Percentiles rank a stretch among this genome's conserved stretches.
phyloP scores from a whole-genome alignment of 2,888 invertebrate genomes.

The Tetranychus truncatus region DNA sequence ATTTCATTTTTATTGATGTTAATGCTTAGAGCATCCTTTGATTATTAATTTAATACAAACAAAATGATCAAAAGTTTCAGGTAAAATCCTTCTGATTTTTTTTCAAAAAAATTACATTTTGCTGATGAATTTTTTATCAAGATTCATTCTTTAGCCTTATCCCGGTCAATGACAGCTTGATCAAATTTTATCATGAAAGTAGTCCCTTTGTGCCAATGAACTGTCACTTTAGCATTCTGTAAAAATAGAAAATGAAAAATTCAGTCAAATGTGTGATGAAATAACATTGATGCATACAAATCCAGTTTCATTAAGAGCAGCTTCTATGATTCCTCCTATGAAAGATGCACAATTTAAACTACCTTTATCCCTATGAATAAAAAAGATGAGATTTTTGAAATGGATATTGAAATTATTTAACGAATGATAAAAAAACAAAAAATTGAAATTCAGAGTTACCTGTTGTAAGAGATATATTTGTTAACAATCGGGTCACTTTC shows the following conservation, averaged over 20 bases:
- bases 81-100: too few species aligned
- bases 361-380: slow-evolving; percentile 58
- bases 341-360: slow-evolving; percentile 96
- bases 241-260: slow-evolving; percentile 32
- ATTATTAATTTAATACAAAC: too few species aligned
- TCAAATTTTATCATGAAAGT: slow-evolving; percentile 98
- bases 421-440: background rate
- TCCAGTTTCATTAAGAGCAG: slow-evolving; percentile 76
- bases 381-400: background rate
- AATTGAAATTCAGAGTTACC: background rate
- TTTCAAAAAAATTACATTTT: too few species aligned
- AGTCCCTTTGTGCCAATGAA: slow-evolving; percentile 98
- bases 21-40: too few species aligned
- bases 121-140: too few species aligned
- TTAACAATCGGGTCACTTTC: slow-evolving; percentile 95
- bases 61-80: too few species aligned
- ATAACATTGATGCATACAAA: slow-evolving; percentile 54
- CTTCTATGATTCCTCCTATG: slow-evolving; percentile 90
- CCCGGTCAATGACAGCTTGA: slow-evolving; percentile 47
- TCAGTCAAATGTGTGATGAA: background rate
- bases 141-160: slow-evolving; percentile 16
- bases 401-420: too few species aligned
- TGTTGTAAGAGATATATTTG: slow-evolving; percentile 82
- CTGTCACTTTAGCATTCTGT: slow-evolving; percentile 90
- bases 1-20: too few species aligned